These are phyloP conservation scores for Tragelaphus buxtoni DNA, from an alignment of 2,113 vertebrate species.

Conservation along the genomic window DNA sequence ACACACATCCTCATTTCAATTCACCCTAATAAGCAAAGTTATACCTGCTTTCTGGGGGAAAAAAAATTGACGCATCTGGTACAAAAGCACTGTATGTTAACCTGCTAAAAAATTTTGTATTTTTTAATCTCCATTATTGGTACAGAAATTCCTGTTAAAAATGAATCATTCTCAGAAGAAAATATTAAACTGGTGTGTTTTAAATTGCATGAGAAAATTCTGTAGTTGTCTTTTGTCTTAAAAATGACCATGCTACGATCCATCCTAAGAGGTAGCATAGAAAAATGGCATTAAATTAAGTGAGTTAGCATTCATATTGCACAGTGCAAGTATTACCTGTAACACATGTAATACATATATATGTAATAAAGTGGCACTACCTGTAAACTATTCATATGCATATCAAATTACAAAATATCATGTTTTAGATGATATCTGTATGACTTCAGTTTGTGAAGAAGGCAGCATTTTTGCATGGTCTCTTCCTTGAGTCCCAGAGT, in stretches of 20 bases:
- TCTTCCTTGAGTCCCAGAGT: neutral
- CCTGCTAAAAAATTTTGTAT: neutral
- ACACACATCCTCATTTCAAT: neutral
- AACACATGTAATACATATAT: neutral
- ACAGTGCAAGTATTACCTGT: neutral
- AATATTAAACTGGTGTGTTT: neutral
- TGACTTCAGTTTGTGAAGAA: neutral
- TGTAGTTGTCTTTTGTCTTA: neutral
- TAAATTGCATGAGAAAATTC: neutral
- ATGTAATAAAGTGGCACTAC: neutral
- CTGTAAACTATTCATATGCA: neutral
- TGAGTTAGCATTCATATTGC: neutral
- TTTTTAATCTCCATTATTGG: neutral
- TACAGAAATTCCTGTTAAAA: neutral
- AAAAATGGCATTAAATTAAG: neutral
- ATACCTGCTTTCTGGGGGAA: neutral
- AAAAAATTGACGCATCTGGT: neutral
- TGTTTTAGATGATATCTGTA: neutral
- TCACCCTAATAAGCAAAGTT: neutral
- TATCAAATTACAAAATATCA: neutral
- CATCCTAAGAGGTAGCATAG: neutral
- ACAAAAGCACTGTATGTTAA: neutral
- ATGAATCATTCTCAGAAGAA: neutral
- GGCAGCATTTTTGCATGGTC: neutral
- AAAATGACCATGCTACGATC: neutral